phyloP scores from a whole-genome alignment of 1,140 invertebrate species.

The Dendroctonus ponderosae region DNA sequence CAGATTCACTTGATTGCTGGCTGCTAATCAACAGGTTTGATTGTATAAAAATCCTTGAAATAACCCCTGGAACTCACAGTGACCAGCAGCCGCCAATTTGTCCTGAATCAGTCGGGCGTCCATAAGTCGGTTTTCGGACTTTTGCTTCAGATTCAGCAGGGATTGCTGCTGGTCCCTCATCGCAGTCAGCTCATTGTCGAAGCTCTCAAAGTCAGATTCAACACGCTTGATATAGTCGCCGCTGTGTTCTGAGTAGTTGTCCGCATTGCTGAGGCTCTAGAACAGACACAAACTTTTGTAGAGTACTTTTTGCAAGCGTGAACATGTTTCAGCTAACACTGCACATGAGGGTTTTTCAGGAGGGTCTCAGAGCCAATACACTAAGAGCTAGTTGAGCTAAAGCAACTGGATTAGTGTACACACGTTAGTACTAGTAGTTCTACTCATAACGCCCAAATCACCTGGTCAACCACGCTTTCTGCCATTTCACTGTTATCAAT shows the following conservation, averaged over 20 bases:
- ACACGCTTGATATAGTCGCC: slow-evolving; percentile 34
- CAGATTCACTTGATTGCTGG: slow-evolving; percentile 27
- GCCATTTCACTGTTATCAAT: slow-evolving; percentile 36
- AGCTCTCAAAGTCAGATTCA: slow-evolving; percentile 43
- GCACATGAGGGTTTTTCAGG: no score
- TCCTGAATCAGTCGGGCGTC: slow-evolving; percentile 47
- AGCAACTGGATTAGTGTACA: no score
- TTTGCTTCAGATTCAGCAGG: slow-evolving; percentile 45
- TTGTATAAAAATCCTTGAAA: background rate
- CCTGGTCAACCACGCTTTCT: slow-evolving; percentile 13
- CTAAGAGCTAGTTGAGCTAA: no score
- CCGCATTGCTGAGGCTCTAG: slow-evolving; percentile 20
- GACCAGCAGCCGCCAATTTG: slow-evolving; percentile 30
- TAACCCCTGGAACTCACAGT: slow-evolving; percentile 20
- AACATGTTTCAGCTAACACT: no score
- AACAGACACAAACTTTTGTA: background rate
- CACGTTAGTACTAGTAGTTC: no score
- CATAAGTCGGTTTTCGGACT: slow-evolving; percentile 48
- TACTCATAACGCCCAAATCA: slow-evolving; percentile 2
- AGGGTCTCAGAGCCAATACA: no score
- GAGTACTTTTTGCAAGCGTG: no score
- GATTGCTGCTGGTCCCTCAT: slow-evolving; percentile 47
- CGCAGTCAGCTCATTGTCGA: slow-evolving; percentile 44
- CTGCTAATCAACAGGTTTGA: slow-evolving; percentile 10
- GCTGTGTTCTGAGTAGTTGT: slow-evolving; percentile 34